These are phyloP conservation scores for Eupithecia abbreviata DNA, from an alignment of 2,888 invertebrate species.

Conservation along the genomic window DNA sequence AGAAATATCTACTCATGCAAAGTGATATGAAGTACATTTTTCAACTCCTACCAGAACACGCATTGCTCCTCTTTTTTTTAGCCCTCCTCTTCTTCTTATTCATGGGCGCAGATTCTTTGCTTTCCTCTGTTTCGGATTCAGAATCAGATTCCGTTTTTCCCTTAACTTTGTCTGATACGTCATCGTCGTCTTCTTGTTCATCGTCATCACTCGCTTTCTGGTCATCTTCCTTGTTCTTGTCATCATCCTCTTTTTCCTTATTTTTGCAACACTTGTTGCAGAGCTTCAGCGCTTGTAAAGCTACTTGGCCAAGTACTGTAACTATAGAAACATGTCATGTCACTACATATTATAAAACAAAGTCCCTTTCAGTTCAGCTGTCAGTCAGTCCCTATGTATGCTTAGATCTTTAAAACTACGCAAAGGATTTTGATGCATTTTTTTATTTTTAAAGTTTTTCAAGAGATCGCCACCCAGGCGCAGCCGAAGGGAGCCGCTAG, in stretches of 20 bases:
- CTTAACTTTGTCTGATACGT: neutral
- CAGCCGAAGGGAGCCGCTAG: too few species aligned
- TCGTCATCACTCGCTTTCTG: neutral
- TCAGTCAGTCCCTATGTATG: too few species aligned
- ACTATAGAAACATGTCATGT: constrained; percentile 13
- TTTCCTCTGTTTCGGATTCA: neutral
- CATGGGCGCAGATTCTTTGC: neutral
- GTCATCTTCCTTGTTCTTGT: neutral
- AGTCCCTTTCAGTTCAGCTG: too few species aligned
- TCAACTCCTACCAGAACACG: neutral
- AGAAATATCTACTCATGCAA: neutral
- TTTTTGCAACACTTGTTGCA: constrained; percentile 23
- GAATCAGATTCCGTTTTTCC: constrained; percentile 2
- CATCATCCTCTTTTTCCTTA: neutral
- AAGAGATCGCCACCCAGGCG: too few species aligned
- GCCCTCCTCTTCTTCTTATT: constrained; percentile 9
- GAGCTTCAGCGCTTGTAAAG: neutral
- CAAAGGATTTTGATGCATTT: too few species aligned
- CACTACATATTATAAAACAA: too few species aligned
- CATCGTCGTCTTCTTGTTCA: neutral
- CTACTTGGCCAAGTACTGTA: constrained; percentile 16
- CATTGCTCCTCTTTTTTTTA: constrained; percentile 5
- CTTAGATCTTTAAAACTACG: too few species aligned
- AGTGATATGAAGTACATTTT: neutral
- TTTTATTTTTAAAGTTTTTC: too few species aligned